Conservation (phyloP, 2,888 invertebrate species). For the Aphelenchoides bicaudatus region DNA sequence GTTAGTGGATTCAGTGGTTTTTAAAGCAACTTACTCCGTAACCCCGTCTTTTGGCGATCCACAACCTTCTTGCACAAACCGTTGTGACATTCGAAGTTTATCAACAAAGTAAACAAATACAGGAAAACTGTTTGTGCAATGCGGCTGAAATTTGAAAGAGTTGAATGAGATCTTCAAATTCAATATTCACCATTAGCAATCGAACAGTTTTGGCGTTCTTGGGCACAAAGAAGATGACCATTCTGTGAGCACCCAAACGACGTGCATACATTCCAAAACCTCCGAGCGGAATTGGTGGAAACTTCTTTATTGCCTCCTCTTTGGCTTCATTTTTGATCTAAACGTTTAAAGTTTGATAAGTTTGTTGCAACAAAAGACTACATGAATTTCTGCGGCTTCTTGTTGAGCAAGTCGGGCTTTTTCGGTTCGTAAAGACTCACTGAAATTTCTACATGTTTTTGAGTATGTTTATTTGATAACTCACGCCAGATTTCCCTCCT, state of each 20-base stretch:
- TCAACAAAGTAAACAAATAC: constrained; percentile 25
- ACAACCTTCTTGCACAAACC: constrained; percentile 18
- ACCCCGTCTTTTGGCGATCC: not conserved
- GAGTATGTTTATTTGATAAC: too few relatives aligned
- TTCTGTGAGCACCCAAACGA: constrained; percentile 17
- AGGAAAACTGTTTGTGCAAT: constrained; percentile 21
- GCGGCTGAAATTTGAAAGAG: too few relatives aligned
- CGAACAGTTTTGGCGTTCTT: constrained; percentile 25
- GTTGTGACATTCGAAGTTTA: constrained; percentile 26
- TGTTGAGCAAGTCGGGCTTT: too few relatives aligned
- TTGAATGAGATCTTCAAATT: not conserved
- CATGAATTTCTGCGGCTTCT: too few relatives aligned
- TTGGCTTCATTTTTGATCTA: constrained; percentile 1
- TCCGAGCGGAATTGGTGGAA: constrained; percentile 23
- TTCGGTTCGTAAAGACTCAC: too few relatives aligned
- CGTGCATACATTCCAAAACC: constrained; percentile 20
- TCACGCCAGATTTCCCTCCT: too few relatives aligned
- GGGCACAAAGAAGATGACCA: constrained; percentile 28
- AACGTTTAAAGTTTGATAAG: too few relatives aligned
- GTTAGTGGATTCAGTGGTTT: too few relatives aligned
- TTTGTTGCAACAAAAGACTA: too few relatives aligned
- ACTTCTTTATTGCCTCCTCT: constrained; percentile 14
- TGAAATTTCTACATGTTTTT: too few relatives aligned
- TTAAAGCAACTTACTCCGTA: too few relatives aligned
- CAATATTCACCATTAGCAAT: constrained; percentile 20